Evolutionary conservation across 2,797 vertebrate species (phyloP).

Genomic region (Pterois miles): DNA sequence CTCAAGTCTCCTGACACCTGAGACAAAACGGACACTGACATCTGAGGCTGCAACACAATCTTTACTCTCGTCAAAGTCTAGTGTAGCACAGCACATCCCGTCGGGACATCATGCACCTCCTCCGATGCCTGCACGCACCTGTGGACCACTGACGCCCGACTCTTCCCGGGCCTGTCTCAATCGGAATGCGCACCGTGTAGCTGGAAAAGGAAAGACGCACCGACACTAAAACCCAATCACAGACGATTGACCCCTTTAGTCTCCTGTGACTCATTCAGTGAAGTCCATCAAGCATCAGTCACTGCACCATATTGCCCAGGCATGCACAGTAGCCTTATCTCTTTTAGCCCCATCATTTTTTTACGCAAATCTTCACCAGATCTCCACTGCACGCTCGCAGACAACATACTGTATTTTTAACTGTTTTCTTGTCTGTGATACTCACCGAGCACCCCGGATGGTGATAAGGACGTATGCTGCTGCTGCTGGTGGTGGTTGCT

Average conservation of each 20-base stretch:
- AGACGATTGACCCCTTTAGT: not conserved
- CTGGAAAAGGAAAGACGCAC: not conserved
- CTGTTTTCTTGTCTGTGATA: not conserved
- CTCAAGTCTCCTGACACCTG: not conserved
- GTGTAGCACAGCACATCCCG: not conserved
- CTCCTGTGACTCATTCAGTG: constrained; percentile 19
- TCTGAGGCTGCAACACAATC: constrained; percentile 1
- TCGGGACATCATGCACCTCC: constrained; percentile 12
- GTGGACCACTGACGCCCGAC: constrained; percentile 44
- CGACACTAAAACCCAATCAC: constrained; percentile 3
- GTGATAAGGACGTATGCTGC: constrained; percentile 39
- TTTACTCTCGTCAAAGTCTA: not conserved
- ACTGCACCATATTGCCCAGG: constrained; percentile 10
- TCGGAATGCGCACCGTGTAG: constrained; percentile 41
- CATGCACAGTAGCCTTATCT: not conserved
- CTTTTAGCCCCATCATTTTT: not conserved
- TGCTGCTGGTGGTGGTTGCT: constrained; percentile 54
- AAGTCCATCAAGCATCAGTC: constrained; percentile 6
- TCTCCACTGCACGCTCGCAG: not conserved
- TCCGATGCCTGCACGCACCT: constrained; percentile 46
- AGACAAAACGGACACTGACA: constrained; percentile 11
- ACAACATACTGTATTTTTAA: not conserved
- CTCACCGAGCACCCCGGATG: constrained; percentile 76
- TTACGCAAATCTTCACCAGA: not conserved
- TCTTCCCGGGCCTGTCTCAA: constrained; percentile 45